Evolutionary conservation across 2,888 invertebrate species (phyloP).

Genomic region (Platycnemis pennipes): DNA sequence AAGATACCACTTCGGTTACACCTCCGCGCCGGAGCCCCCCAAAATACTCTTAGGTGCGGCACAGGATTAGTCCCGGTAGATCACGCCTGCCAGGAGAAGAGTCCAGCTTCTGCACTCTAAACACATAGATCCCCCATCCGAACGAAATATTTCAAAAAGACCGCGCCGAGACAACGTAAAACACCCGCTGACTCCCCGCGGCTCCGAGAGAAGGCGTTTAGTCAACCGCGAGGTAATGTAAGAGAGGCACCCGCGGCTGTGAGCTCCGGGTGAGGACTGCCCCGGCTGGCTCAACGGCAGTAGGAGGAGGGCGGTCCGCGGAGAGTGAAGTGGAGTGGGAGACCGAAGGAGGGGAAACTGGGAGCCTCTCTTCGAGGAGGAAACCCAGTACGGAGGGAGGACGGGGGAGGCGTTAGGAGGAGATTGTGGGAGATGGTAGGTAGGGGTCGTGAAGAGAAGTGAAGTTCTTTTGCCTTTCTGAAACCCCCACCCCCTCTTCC

Average conservation of each 20-base stretch:
- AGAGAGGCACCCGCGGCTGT: slow-evolving; percentile 59
- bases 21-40: not conserved
- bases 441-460: slow-evolving; percentile 2
- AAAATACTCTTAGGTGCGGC: not conserved
- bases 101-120: not conserved
- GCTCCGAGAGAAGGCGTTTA: slow-evolving; percentile 34
- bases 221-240: not conserved
- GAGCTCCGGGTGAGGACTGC: slow-evolving; percentile 66
- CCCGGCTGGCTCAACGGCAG: slow-evolving; percentile 53
- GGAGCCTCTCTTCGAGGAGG: slow-evolving; percentile 52
- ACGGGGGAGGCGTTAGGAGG: slow-evolving; percentile 3
- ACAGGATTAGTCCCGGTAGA: not conserved
- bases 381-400: slow-evolving; percentile 49
- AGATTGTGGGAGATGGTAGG: slow-evolving; percentile 17
- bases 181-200: slow-evolving; percentile 15
- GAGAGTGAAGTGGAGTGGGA: not conserved
- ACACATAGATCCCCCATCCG: not conserved
- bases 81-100: not conserved
- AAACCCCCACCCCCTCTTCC: slow-evolving; percentile 60
- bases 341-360: not conserved
- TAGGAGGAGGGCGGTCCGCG: not conserved
- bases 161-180: slow-evolving; percentile 41
- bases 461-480: slow-evolving; percentile 65
- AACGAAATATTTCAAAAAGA: slow-evolving; percentile 43
- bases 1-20: not conserved